Evolutionary conservation across 2,113 vertebrate species (phyloP).

Genomic region (Nycticryphes semicollaris): DNA sequence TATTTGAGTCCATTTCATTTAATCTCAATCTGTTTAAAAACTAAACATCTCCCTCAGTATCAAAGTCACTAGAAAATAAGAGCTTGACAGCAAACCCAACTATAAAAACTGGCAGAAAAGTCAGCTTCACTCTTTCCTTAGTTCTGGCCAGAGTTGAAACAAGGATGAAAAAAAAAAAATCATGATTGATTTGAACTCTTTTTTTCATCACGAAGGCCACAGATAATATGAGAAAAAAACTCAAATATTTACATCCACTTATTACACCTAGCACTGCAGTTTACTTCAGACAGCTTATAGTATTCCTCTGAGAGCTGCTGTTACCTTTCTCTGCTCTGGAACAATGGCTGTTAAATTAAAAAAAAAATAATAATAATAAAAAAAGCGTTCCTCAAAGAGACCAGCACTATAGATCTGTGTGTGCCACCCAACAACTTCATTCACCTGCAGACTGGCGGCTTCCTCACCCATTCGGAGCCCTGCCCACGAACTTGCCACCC

Average conservation of each 20-base stretch:
- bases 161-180: background rate
- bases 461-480: background rate
- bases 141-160: background rate
- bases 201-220: background rate
- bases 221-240: background rate
- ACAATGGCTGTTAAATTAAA: no score
- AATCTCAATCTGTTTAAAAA: background rate
- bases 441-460: accelerated
- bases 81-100: background rate
- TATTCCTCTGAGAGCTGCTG: background rate
- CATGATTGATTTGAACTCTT: background rate
- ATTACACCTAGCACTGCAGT: background rate
- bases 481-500: background rate
- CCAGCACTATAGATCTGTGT: accelerated
- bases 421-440: no score
- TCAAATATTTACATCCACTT: background rate
- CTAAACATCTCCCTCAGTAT: background rate
- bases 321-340: background rate
- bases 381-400: background rate
- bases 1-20: background rate
- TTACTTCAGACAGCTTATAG: background rate
- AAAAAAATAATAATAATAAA: no score
- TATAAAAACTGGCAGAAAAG: background rate
- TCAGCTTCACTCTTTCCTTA: background rate
- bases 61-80: background rate